phyloP scores from a whole-genome alignment of 2,888 invertebrate genomes.

The Lasioglossum leucozonium region DNA sequence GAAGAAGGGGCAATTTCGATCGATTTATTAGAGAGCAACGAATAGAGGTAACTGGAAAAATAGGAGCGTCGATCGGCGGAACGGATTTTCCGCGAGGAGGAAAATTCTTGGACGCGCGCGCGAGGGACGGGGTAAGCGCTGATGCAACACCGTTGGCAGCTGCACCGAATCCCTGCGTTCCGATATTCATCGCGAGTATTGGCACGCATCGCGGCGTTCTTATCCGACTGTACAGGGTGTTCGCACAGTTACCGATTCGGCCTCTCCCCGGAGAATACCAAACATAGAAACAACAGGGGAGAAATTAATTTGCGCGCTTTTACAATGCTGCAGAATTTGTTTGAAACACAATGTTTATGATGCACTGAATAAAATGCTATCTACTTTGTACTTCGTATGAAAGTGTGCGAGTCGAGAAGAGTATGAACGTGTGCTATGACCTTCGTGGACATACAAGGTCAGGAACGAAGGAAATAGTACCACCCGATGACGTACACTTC shows the following conservation, averaged over 20 bases:
- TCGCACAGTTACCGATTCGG: background rate
- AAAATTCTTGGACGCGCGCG: constrained; percentile 19
- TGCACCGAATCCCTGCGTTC: constrained; percentile 42
- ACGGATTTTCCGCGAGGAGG: background rate
- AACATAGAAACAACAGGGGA: background rate
- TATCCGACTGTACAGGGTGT: constrained; percentile 3
- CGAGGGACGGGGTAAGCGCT: constrained; percentile 29
- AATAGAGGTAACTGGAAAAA: background rate
- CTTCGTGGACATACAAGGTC: background rate
- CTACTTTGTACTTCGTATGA: too few species aligned
- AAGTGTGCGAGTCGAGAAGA: too few species aligned
- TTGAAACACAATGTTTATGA: too few species aligned
- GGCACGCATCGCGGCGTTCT: constrained; percentile 46
- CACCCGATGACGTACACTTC: background rate
- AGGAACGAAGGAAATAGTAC: background rate
- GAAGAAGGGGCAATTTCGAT: background rate
- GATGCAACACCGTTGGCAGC: constrained; percentile 50
- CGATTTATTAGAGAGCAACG: background rate
- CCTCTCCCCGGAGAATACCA: background rate
- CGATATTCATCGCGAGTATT: constrained; percentile 51
- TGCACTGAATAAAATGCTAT: too few species aligned
- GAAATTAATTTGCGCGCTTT: too few species aligned
- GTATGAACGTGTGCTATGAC: background rate
- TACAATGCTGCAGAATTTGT: too few species aligned
- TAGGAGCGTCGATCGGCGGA: too few species aligned